A percentile compares a stretch with the other conserved stretches of the same genome.
Conservation (phyloP, 2,113 vertebrate genomes). For the Pomatostomus ruficeps region DNA sequence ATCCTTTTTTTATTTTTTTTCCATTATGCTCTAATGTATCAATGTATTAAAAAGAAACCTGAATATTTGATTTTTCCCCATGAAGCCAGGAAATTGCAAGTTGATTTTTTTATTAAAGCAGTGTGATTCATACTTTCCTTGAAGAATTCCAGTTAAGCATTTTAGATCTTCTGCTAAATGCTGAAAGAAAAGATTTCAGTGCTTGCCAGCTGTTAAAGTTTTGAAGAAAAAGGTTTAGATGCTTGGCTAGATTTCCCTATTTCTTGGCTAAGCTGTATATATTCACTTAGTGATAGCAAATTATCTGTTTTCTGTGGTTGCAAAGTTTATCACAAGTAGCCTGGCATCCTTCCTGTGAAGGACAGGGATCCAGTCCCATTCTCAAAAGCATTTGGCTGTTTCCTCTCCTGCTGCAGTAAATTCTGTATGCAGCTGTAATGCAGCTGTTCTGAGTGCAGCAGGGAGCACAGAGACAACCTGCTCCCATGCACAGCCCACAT, state of each 20-base stretch:
- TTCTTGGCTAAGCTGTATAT: neutral
- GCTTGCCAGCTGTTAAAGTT: neutral
- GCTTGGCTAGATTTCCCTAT: neutral
- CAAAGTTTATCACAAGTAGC: neutral
- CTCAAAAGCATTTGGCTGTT: neutral
- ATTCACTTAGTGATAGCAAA: neutral
- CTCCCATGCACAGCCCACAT: neutral
- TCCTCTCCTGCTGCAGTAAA: neutral
- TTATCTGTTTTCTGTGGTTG: neutral
- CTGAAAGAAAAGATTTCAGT: neutral
- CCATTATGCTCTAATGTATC: neutral
- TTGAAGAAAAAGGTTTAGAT: neutral
- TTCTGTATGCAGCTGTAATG: neutral
- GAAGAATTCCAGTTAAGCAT: neutral
- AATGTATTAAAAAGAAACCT: neutral
- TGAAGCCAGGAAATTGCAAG: neutral
- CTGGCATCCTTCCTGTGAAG: neutral
- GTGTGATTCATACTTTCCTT: neutral
- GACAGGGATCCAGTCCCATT: neutral
- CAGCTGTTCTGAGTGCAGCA: neutral
- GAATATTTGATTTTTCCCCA: neutral
- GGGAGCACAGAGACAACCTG: neutral
- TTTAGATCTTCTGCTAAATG: neutral
- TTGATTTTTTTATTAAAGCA: neutral
- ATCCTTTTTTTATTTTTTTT: neutral